A percentile compares a stretch with the other conserved stretches of the same genome.
phyloP scores from a whole-genome alignment of 1,140 invertebrate genomes.

The Drosophila obscura region DNA sequence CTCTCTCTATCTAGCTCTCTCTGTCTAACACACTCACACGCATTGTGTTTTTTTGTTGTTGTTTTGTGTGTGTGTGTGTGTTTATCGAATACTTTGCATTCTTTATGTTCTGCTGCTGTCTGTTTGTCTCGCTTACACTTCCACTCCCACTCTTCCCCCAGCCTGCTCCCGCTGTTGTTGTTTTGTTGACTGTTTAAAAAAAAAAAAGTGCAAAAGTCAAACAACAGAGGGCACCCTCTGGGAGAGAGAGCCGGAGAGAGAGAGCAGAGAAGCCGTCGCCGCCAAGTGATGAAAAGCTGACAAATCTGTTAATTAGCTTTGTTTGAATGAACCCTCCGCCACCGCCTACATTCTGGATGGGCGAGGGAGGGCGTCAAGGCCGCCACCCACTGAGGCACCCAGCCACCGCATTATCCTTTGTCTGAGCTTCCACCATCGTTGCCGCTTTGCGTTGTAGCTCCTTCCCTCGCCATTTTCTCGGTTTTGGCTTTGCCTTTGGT shows the following conservation, averaged over 20 bases:
- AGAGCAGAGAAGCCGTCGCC: constrained; percentile 32
- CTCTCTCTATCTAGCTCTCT: too few relatives aligned
- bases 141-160: too few relatives aligned
- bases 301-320: constrained; percentile 83
- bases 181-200: constrained; percentile 15
- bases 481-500: constrained; percentile 37
- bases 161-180: constrained; percentile 30
- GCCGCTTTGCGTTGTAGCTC: constrained; percentile 9
- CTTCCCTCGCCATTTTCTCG: constrained; percentile 11
- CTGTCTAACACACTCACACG: too few relatives aligned
- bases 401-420: constrained; percentile 55
- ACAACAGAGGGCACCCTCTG: constrained; percentile 40
- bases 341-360: constrained; percentile 1
- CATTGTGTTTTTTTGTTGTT: constrained; percentile 9
- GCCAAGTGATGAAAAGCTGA: constrained; percentile 79
- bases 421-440: constrained; percentile 27
- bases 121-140: constrained; percentile 16
- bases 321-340: constrained; percentile 67
- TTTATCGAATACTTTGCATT: constrained; percentile 66
- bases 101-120: constrained; percentile 25
- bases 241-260: constrained; percentile 17
- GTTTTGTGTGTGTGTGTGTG: constrained; percentile 9
- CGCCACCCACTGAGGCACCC: constrained; percentile 3
- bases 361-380: constrained; percentile 2
- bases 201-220: constrained; percentile 77